Conservation (phyloP, 92 coral and sea anemone species). For the Isaurus tuberculatus region DNA sequence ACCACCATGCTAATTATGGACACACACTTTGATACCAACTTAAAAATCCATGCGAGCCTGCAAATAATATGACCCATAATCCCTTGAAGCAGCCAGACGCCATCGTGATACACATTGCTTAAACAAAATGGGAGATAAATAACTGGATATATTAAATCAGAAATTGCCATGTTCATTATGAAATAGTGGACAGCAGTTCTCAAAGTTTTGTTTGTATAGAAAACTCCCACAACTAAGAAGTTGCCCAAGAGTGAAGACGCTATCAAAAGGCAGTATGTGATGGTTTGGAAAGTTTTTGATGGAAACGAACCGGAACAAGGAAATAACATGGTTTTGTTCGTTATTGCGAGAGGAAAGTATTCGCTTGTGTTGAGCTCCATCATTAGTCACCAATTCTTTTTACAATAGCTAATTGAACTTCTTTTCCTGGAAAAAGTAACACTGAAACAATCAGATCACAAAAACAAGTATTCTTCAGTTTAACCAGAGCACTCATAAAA, state of each 20-base stretch:
- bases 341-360: background rate
- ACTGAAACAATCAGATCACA: no score
- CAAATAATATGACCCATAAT: background rate
- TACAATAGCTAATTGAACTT: no score
- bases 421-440: no score
- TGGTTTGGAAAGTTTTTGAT: background rate
- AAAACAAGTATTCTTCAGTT: no score
- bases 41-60: background rate
- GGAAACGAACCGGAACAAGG: background rate
- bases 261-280: background rate
- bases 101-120: background rate
- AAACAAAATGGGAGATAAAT: background rate
- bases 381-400: no score
- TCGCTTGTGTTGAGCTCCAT: background rate
- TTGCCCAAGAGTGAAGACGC: background rate
- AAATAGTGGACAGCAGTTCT: slow-evolving; percentile 8
- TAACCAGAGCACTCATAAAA: no score
- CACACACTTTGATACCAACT: background rate
- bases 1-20: background rate
- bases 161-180: slow-evolving; percentile 17
- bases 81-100: background rate
- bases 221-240: background rate
- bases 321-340: background rate
- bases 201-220: slow-evolving; percentile 1
- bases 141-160: background rate